Evolutionary conservation across 2,113 vertebrate species (phyloP), one percentile per base, ranked within the genome.

Genomic region (Alosa alosa): DNA sequence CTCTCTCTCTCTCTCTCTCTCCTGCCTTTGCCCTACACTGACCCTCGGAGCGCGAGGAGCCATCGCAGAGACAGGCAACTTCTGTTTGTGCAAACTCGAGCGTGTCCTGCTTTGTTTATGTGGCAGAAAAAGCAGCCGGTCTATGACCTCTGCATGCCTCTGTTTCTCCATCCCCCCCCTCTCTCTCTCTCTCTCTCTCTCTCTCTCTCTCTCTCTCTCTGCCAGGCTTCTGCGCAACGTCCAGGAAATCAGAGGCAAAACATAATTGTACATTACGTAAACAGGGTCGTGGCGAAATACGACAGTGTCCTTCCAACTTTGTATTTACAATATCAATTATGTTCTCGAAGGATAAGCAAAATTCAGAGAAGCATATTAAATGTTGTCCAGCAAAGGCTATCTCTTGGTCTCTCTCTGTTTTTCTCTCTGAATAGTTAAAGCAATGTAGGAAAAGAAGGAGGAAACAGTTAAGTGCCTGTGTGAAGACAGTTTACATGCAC

Each of bases 81-180:
- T 91, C 91, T 95, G 93, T 94, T 94, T 94, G 92, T 94, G 90
- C 92, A 95, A 94, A 93, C 85, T 93, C 90, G 92, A 94, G 92
- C 93, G 89, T 94, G 90, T 90, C 90, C 91, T 88, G 82, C 88
- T 84, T 89, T 89, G 87, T 89, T 84, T 89, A 87, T 52, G 84
- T 55, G 84, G 83, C 25, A 55, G 68, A 86, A 88, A 87, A 82
- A 82, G 87, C 88, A 41, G 81, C 84, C 89, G 84, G 86, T 87
- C 31, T 85, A 81, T 87, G 89, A 91, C 91, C 94, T 88, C 89
- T 86, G 87, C 91, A 87, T 91, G 90, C 36, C 72, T 75, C 68
- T 41, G 25, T 78, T 36, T 78, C 72, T 78, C 72, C 31, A 49
- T 82, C 82, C 44, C 50, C 90, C 25, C n/a, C 25, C 10, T 31